These are phyloP conservation scores for Netta rufina DNA, from an alignment of 2,797 vertebrate genomes.

Conservation along the genomic window DNA sequence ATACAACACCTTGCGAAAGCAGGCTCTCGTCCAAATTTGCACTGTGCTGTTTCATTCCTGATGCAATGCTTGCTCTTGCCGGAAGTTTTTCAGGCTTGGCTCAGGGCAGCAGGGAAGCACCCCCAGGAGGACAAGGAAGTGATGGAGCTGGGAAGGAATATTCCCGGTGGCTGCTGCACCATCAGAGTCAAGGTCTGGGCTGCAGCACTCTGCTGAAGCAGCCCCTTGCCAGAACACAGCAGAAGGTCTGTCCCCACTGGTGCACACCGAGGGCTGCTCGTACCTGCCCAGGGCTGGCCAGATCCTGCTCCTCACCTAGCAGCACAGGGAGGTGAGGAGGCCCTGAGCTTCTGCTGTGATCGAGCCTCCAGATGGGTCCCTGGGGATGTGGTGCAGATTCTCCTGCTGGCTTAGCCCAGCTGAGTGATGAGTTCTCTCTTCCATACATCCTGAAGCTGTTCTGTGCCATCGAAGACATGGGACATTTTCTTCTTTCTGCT, in stretches of 20 bases:
- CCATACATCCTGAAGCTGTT: rapidly evolving
- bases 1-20: background rate
- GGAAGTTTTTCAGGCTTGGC: background rate
- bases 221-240: background rate
- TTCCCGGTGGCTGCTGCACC: rapidly evolving
- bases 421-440: background rate
- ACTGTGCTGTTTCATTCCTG: background rate
- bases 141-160: background rate
- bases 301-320: background rate
- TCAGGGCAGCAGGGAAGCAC: background rate
- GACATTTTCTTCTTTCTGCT: background rate
- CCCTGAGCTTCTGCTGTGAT: background rate
- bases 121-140: rapidly evolving
- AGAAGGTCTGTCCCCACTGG: background rate
- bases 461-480: rapidly evolving
- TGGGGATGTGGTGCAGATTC: rapidly evolving
- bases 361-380: background rate
- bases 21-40: background rate
- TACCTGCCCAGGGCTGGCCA: rapidly evolving
- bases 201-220: background rate
- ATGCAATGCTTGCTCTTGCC: background rate
- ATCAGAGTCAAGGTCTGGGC: background rate
- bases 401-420: background rate
- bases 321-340: rapidly evolving
- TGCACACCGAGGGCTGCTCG: rapidly evolving